Base-by-base conservation (phyloP, 2,113 vertebrate genomes). In the Amphiprion percula region DNA sequence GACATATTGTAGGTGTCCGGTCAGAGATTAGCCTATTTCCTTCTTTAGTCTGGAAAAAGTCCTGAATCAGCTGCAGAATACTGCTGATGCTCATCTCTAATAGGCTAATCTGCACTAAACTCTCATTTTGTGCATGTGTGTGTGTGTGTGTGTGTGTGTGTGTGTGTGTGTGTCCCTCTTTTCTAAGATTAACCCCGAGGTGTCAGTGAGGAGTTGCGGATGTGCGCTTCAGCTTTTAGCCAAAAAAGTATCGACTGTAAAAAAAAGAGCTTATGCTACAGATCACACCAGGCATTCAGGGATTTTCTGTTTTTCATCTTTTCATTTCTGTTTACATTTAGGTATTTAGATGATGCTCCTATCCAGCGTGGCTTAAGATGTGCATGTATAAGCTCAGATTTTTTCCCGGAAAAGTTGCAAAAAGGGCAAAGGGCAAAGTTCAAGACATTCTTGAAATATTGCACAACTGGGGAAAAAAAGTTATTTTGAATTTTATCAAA, bases 41-140 rank as follows among this genome's bases (percentile, higher is more conserved):
- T 78, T 56, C 71, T 82, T 71, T 59, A 77, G 79, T 54, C 72
- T 76, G 68, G 17, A 62, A 84, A 87, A 87, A 66, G 56, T n/a
- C 75, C 89, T 86, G 91, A 92, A 79, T 91, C 90, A 91, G 88
- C 85, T 80, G 82, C 19, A 49, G 37, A 84, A 84, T 85, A 87
- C 54, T 88, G 85, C 89, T 91, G 90, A 91, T 92, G 84, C 73
- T 85, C 84, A 86, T 92, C 89, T 89, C 61, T 75, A 77, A 82
- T 39, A 83, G 59, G 15, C 63, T 87, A 87, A 91, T 91, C 90
- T 89, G 67, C n/a, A 2, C 71, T 81, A 78, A 79, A 84, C 49
- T 74, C 68, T 33, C 16, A 39, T 82, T 50, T 56, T 62, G 37
- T 41, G 24, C 49, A 19, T 44, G 49, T 62, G 54, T 72, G 74